These are phyloP conservation scores for Salvelinus fontinalis DNA, from an alignment of 2,113 vertebrate species.

Conservation along the genomic window DNA sequence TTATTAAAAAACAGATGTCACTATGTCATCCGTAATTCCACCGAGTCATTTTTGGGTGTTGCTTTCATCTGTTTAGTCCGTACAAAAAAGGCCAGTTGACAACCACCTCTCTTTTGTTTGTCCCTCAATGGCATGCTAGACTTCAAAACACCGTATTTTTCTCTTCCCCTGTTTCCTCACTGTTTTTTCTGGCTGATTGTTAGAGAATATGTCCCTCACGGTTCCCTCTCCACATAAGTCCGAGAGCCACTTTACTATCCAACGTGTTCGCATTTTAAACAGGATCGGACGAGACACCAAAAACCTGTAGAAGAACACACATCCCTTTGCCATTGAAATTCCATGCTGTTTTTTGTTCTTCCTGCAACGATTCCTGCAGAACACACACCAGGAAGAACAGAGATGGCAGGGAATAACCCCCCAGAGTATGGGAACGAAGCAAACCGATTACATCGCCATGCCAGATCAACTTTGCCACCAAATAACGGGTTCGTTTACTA, in stretches of 20 bases:
- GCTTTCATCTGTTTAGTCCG: constrained; percentile 17
- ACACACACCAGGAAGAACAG: constrained; percentile 37
- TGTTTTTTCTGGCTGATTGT: constrained; percentile 13
- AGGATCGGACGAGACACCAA: constrained; percentile 17
- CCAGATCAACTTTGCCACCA: background rate
- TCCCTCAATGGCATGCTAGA: constrained; percentile 18
- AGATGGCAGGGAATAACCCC: constrained; percentile 36
- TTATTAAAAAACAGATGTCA: background rate
- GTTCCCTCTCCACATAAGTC: constrained; percentile 19
- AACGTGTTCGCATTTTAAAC: constrained; percentile 36
- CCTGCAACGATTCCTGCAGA: constrained; percentile 47
- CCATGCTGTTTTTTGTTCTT: constrained; percentile 12
- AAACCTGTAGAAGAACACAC: constrained; percentile 10
- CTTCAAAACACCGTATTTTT: constrained; percentile 17
- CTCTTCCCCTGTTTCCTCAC: constrained; percentile 4
- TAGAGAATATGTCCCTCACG: constrained; percentile 21
- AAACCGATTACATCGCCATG: background rate
- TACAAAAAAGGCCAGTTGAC: constrained; percentile 10
- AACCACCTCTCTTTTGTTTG: constrained; percentile 25
- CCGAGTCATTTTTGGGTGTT: constrained; percentile 17
- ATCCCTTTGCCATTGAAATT: constrained; percentile 33
- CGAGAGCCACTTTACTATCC: constrained; percentile 27
- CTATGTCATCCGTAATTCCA: constrained; percentile 18
- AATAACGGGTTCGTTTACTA: background rate
- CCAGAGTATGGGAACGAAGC: constrained; percentile 20